Percentiles rank a stretch among this genome's conserved stretches.
These are phyloP conservation scores for Schizotus pectinicornis DNA, from an alignment of 2,888 invertebrate species.

Conservation along the genomic window DNA sequence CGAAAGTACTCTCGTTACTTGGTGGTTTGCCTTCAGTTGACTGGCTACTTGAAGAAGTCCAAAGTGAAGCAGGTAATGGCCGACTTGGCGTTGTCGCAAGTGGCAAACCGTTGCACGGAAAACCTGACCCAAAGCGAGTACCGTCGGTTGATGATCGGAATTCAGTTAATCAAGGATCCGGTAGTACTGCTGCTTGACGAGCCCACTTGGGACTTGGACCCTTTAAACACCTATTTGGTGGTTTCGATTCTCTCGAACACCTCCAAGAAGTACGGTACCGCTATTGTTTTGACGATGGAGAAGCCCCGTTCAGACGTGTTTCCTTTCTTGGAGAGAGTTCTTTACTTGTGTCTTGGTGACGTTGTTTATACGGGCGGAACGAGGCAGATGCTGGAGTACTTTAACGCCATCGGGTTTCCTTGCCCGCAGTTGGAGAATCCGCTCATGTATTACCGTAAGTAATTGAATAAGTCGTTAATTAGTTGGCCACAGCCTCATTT, in stretches of 20 bases:
- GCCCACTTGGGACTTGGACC: conserved; percentile 93
- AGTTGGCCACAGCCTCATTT: too few species aligned
- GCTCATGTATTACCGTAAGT: conserved; percentile 95
- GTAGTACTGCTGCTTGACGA: conserved; percentile 90
- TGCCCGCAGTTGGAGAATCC: conserved; percentile 97
- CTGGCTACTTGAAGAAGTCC: conserved; percentile 78
- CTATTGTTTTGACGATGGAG: conserved; percentile 90
- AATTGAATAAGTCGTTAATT: conserved; percentile 1
- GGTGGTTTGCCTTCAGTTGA: conserved; percentile 61
- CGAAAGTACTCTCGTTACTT: background rate
- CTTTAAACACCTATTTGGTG: conserved; percentile 92
- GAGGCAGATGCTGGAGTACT: conserved; percentile 91
- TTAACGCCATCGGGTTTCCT: conserved; percentile 93
- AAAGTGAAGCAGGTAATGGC: conserved; percentile 92
- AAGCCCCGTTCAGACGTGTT: conserved; percentile 94
- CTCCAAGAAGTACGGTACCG: conserved; percentile 88
- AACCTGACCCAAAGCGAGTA: conserved; percentile 89
- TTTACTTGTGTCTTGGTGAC: conserved; percentile 89
- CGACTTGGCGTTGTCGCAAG: conserved; percentile 91
- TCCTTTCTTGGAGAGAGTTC: conserved; percentile 90
- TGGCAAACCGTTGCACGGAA: conserved; percentile 82
- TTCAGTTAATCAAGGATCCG: conserved; percentile 93
- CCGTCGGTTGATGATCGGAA: conserved; percentile 86
- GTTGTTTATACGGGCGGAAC: conserved; percentile 93
- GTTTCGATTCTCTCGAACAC: conserved; percentile 92